Base-by-base conservation (phyloP, 2,797 vertebrate genomes). In the Phrynocephalus forsythii region DNA sequence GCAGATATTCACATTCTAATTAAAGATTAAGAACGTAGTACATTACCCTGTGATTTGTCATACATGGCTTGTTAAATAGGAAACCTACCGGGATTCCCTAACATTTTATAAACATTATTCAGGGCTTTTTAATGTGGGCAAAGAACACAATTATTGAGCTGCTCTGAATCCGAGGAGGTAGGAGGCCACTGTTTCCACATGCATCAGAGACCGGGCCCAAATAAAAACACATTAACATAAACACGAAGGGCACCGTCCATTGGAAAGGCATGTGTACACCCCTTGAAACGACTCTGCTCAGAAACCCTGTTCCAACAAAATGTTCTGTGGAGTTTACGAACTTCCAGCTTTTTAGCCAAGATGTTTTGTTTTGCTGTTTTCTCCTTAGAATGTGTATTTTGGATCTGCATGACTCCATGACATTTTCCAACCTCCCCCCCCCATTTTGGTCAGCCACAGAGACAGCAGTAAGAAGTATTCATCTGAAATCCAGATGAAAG, bases 41-140 rank as follows among this genome's bases (percentile, higher is more conserved):
- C 96, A 97, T 98, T 97, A 97, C 97, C 96, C 96, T 97, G 97
- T 97, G 97, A 97, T 98, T 98, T 97, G 97, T 98, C 97, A 98
- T 98, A 97, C 97, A 97, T 97, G 97, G 97, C 96, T 97, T 97
- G 97, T 97, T 97, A 97, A 97, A 97, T 96, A 97, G 97, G 96
- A 97, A 97, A 96, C 96, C 97, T 97, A 97, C 96, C 95, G 96
- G 97, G 97, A 97, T 96, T 97, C 96, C 97, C 96, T 95, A 97
- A 97, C 96, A 97, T 97, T 97, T 97, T 95, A 96, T 96, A 97
- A 97, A 97, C 96, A 96, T 96, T 96, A 97, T 96, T 96, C 96
- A 96, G 95, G 95, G 96, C 95, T 97, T 97, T 44, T 96, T 96
- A 96, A 96, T 96, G 96, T 97, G 96, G 96, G 95, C 95, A 95